Conservation (phyloP, 2,113 vertebrate species). For the Salvator merianae region DNA sequence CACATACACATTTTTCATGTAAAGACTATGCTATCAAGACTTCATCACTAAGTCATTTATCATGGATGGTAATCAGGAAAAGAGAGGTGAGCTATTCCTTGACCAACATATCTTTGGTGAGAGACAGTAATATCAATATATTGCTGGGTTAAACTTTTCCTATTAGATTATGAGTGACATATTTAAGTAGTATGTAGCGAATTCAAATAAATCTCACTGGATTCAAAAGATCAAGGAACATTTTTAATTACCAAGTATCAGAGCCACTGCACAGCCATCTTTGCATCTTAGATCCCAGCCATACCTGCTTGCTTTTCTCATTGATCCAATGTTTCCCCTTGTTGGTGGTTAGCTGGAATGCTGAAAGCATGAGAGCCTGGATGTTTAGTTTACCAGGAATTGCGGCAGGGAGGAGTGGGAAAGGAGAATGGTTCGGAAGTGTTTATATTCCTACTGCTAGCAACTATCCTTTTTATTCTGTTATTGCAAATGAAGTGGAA, state of each 20-base stretch:
- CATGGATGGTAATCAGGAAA: neutral
- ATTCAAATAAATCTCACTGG: neutral
- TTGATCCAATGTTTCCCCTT: too few species aligned
- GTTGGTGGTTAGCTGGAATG: too few species aligned
- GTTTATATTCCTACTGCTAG: too few species aligned
- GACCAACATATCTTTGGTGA: neutral
- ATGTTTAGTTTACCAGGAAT: too few species aligned
- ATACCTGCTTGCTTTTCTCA: too few species aligned
- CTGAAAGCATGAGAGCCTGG: too few species aligned
- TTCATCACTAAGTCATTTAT: slow-evolving; percentile 2
- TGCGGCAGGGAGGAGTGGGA: too few species aligned
- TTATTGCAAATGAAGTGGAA: too few species aligned
- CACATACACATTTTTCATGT: neutral
- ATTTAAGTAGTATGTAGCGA: neutral
- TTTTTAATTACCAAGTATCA: slow-evolving; percentile 1
- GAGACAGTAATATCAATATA: neutral
- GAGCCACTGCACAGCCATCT: too few species aligned
- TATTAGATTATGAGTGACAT: neutral
- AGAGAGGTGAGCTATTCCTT: neutral
- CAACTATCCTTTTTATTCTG: too few species aligned
- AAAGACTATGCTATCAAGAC: neutral
- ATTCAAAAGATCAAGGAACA: neutral
- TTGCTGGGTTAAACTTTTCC: neutral
- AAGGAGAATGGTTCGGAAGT: too few species aligned
- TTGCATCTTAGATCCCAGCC: too few species aligned